Evolutionary conservation across 2,888 invertebrate species (phyloP), one percentile per base, ranked within the genome.

Genomic region (Glyphotaelius pellucidus): DNA sequence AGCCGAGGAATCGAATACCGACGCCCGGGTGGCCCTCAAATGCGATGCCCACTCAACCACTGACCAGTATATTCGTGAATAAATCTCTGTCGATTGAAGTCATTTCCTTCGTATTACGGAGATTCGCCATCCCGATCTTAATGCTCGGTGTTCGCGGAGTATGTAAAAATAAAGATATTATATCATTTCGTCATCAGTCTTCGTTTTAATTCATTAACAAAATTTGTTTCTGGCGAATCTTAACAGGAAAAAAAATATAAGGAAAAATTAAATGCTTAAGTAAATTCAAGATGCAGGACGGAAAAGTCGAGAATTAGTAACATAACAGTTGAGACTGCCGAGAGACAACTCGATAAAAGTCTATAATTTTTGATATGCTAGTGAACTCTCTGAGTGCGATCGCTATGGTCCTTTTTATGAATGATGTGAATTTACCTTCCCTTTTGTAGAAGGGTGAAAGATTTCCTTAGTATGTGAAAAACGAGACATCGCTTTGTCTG

Each of bases 391-490:
- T 25, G 25, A 9, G 67, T 25, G 67, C 67, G 1, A 84, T 4
- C 19, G 30, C 15, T 25, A 15, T 32, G 11, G 15, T 25, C 11
- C 79, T 88, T 88, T 88, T 88, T 67, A 88, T 88, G 32, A 79
- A 79, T 67, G 88, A n/a, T 35, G 5, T 32, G 31, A 67, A 67
- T 79, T 31, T 67, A 12, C 15, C 32, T 67, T 19, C 67, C 52
- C 79, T 4, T n/a, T 25, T 4, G 30, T 35, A 38, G 30, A 42
- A 19, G 38, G 89, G 35, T 38, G 83, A 90, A 90, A 90, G 81
- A 85, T 81, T 89, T 89, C 89, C 89, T 92, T 92, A 90, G 92
- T 92, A 92, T 92, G 92, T 92, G 92, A 92, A 92, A 90, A 90
- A 89, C 89, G 89, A 90, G 91, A 80, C 90, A 87, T 14, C 80